Percentiles rank a stretch among this genome's conserved stretches.
Conservation (phyloP, 2,888 invertebrate species). For the Tetheella fluctuosa region DNA sequence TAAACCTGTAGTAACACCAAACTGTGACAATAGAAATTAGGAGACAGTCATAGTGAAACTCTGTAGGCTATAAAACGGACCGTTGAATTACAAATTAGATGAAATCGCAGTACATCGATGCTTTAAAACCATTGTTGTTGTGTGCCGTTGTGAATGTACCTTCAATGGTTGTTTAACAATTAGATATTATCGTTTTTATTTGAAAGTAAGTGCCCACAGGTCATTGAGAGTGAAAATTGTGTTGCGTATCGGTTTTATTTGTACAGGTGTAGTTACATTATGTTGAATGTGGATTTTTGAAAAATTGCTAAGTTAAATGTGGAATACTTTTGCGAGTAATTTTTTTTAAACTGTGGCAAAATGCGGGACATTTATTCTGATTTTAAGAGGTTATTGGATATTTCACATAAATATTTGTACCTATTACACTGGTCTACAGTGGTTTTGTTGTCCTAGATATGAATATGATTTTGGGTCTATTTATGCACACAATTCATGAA, state of each 20-base stretch:
- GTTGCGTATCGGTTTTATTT: conserved; percentile 22
- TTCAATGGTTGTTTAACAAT: conserved; percentile 9
- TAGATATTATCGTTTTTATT: conserved; percentile 14
- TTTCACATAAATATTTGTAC: no score
- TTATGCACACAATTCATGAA: no score
- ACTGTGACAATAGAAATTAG: conserved; percentile 6
- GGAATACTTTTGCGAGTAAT: no score
- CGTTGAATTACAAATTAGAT: conserved; percentile 10
- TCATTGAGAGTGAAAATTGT: conserved; percentile 47
- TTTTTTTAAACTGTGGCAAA: no score
- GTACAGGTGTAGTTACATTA: conserved; percentile 4
- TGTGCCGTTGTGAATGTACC: neutral
- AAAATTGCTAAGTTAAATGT: no score
- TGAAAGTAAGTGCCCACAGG: conserved; percentile 41
- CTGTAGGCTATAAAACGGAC: no score
- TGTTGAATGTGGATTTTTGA: neutral
- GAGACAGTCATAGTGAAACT: neutral
- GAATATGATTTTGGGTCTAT: no score
- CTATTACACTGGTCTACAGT: no score
- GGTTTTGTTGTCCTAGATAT: no score
- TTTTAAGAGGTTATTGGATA: no score
- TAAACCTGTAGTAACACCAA: neutral
- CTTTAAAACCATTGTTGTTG: neutral
- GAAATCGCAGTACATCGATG: conserved; percentile 7
- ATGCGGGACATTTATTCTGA: no score